Percentiles rank a stretch among this genome's conserved stretches.
These are phyloP conservation scores for Hylaea fasciaria DNA, from an alignment of 2,888 invertebrate species.

Conservation along the genomic window DNA sequence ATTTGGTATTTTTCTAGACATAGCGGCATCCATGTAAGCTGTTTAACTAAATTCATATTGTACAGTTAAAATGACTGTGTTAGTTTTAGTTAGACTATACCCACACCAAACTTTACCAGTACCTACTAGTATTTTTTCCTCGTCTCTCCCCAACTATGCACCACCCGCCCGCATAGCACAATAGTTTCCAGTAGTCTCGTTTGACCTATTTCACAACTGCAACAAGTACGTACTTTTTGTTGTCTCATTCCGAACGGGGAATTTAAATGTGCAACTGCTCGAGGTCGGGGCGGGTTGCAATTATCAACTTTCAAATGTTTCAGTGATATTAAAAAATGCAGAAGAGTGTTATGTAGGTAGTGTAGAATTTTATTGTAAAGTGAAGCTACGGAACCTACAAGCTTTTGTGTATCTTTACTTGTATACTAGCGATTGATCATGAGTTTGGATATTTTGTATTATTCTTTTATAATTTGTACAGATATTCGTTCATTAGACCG, in stretches of 20 bases:
- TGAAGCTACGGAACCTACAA: no score
- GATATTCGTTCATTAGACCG: no score
- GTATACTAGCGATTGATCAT: no score
- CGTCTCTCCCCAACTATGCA: constrained; percentile 16
- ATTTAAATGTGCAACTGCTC: constrained; percentile 27
- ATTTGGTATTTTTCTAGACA: no score
- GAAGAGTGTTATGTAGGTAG: no score
- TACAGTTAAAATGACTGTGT: background rate
- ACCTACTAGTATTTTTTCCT: constrained; percentile 1
- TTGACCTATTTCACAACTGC: constrained; percentile 46
- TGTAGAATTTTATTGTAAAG: background rate
- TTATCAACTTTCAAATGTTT: constrained; percentile 7
- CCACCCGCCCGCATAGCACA: constrained; percentile 31
- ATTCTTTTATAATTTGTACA: no score
- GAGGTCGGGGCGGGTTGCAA: background rate
- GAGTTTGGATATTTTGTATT: no score
- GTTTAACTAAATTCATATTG: no score
- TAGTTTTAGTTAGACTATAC: no score
- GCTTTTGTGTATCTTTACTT: no score
- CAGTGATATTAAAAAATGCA: background rate
- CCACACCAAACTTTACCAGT: no score
- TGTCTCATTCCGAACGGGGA: constrained; percentile 24
- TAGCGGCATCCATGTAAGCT: no score
- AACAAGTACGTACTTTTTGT: constrained; percentile 22
- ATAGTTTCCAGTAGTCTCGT: constrained; percentile 39